Evolutionary conservation across 2,797 vertebrate species (phyloP).

Genomic region (Brachyrhaphis roseni): DNA sequence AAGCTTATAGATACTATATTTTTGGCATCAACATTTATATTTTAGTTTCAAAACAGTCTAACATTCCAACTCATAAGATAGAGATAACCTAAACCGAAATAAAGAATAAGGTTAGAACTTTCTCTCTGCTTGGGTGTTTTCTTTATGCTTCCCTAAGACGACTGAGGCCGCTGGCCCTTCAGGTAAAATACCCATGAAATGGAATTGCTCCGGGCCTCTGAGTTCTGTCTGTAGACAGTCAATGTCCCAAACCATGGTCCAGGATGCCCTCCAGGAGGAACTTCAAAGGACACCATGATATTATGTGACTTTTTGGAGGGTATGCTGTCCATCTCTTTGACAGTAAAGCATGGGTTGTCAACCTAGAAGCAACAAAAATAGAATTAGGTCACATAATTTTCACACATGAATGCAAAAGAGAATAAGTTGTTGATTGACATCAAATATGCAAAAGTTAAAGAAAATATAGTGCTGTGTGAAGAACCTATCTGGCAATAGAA

Average conservation of each 20-base stretch:
- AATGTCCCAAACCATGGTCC: conserved; percentile 78
- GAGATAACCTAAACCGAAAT: neutral
- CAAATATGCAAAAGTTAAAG: neutral
- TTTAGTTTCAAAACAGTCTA: neutral
- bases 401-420: neutral
- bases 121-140: neutral
- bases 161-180: conserved; percentile 71
- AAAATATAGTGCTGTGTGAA: neutral
- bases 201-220: conserved; percentile 59
- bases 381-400: neutral
- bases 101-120: neutral
- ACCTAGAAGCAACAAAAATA: conserved; percentile 53
- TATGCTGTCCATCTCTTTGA: conserved; percentile 75
- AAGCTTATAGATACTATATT: neutral
- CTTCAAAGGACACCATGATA: conserved; percentile 79
- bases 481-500: neutral
- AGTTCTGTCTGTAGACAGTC: conserved; percentile 75
- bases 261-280: conserved; percentile 37
- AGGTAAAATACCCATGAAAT: conserved; percentile 87
- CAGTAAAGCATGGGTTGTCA: conserved; percentile 82
- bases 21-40: conserved; percentile 5
- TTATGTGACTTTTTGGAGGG: conserved; percentile 79
- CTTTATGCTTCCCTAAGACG: conserved; percentile 22
- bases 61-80: neutral
- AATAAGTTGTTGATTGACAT: neutral